Evolutionary conservation across 2,797 vertebrate species (phyloP), one percentile per base, ranked within the genome.

Genomic region (Takifugu ocellatus): DNA sequence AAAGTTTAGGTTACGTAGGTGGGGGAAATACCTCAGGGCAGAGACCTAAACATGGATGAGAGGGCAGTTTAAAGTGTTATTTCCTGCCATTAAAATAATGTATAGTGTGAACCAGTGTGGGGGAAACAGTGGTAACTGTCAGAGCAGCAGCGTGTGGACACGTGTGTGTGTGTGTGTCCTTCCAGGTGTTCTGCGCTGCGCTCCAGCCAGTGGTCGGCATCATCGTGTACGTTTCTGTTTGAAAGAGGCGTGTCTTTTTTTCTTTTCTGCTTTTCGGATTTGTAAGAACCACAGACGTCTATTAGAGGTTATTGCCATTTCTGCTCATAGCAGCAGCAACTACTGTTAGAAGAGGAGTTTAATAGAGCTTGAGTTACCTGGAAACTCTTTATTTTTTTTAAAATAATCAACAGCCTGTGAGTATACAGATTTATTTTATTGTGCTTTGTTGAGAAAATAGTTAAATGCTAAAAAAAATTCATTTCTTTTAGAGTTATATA

Each of bases 191-290:
- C 44, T 53, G 61, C 42, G 9, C 25, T n/a, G 51, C 16, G 3
- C 58, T 53, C 26, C 50, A 48, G 17, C 61, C 67, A 63, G 65
- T 56, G 71, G 55, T 56, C 24, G 9, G 47, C 5, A 36, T 49
- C 14, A 74, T 61, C 60, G 72, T 61, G 50, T 53, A 61, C 51
- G 70, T 68, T 69, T 67, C 67, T 86, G 78, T 83, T 80, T 73
- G 65, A 53, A 59, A 62, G 84, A 81, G 84, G 87, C 68, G 83
- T 81, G 71, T 75, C 36, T 39, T 39, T 39, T 39, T 39, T 39
- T 14, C 31, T 29, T 10, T 59, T 72, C 63, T 81, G 75, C 91
- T 92, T 91, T 92, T 91, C 86, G 90, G 91, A 92, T 89, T 83
- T 59, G 69, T 72, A 72, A 83, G 69, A 79, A 81, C 66, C 65